Evolutionary conservation across 2,113 vertebrate genomes (phyloP), one percentile per base, ranked within the genome.

Genomic region (Oxygymnocypris stewartii): DNA sequence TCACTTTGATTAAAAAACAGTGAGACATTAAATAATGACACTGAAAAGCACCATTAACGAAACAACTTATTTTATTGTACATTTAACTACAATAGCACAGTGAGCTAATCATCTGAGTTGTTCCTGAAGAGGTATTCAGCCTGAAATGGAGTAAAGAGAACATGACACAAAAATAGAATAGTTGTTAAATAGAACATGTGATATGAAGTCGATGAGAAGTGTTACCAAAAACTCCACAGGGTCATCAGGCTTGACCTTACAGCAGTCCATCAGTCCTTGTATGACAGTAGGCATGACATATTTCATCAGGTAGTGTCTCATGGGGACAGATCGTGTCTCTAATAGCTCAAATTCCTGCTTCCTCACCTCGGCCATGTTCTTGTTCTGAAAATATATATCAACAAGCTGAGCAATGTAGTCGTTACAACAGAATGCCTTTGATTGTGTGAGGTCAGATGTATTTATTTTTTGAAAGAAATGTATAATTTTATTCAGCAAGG

Each of bases 161-260:
- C 2, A 31, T 44, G 42, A 84, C 13, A 20, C 25, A 67, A 37
- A 37, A 8, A 8, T 9, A 2, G 74, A 51, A 54, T 28, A 31
- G 8, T 20, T 25, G 25, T 44, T 57, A 8, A 6, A 31, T 20
- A 65, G 54, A 37, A 81, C 10, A 13, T 31, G 28, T 3, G 69
- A 20, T 37, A 51, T 59, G 44, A 79, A 25, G 20, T 73, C 18
- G 14, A 84, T 67, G 2, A 65, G 1, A 40, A 49, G 40, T 20
- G 88, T 94, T 95, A 99, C 98, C 98, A 99, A 82, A 92, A 97
- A 99, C 88, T 98, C 95, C 0, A 99, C 93, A 0, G 98, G 97
- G 84, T 99, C 96, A 0, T 97, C 96, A 0, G 97, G 97, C 84
- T 97, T 96, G 88, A 96, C 92, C 87, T 92, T 95, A 86, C 95